Evolutionary conservation across 2,113 vertebrate genomes (phyloP), one percentile per base, ranked within the genome.

Genomic region (Pica pica): DNA sequence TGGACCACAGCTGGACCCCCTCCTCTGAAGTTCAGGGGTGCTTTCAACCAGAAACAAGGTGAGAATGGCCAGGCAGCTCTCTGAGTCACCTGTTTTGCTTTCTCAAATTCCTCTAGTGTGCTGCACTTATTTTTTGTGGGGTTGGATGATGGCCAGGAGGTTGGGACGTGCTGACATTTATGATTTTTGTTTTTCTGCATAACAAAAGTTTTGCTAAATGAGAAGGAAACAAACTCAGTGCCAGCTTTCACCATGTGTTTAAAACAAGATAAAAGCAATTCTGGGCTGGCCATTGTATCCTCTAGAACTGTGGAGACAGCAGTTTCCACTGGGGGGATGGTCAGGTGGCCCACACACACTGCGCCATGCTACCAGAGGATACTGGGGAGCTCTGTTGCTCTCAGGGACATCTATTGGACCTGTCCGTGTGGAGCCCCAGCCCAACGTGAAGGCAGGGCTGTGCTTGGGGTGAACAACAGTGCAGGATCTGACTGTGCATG

Each of bases 1-100:
- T 0, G 0, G 55, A 57, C 19, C 3, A 0, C 16, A 16, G 35
- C 59, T 61, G 41, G 23, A 22, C 23, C 24, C 46, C 2, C 2
- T 12, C 30, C 7, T 42, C 47, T 28, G 28, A 11, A 8, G 15
- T 12, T 53, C 60, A 14, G 26, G 4, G 0, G 12, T 11, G 9
- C 53, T 60, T 28, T 76, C 42, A 68, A 20, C 26, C 50, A 39
- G 30, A 65, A 83, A 46, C 33, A 89, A 63, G 20, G 35, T 44
- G 35, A 87, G 57, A 22, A 56, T 68, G 60, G 52, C 39, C 67
- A 64, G 56, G 61, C 19, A 87, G 24, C 47, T 79, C 56, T 46
- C 21, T 0, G 4, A 93, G 61, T 39, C 41, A 39, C n/a, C 42
- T 88, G 41, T 20, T 91, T 84, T 84, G 42, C 27, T 87, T 55